Evolutionary conservation across 2,797 vertebrate species (phyloP), one percentile per base, ranked within the genome.

Genomic region (Spea hammondii): DNA sequence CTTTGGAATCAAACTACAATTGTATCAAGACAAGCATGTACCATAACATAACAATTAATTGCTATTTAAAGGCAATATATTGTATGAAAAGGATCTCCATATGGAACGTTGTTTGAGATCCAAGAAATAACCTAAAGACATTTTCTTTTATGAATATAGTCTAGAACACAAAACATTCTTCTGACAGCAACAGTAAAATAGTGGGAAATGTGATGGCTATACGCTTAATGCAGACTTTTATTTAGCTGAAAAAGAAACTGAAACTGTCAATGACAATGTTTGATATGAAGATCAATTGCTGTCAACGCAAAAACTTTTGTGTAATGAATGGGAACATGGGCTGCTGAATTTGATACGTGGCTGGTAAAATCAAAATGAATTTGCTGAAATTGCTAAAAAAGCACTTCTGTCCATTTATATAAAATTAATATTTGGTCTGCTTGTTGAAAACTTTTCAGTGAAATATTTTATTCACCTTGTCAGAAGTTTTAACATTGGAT

Each of bases 71-170:
- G 54, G 66, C 76, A 17, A 9, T 68, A 70, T 48, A 53, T n/a
- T 72, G 60, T 76, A 60, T 80, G 51, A 76, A 62, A 67, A 76
- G 51, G 51, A 65, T 69, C 68, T 60, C 60, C 67, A 72, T 67
- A 66, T n/a, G 2, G 45, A 71, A 60, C 17, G 32, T 11, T 66
- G 64, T 4, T 66, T 53, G 13, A 72, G 74, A 76, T 77, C n/a
- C 69, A 72, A 76, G 74, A 72, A 67, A 68, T 81, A 77, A 76
- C 74, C 74, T 77, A 72, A 76, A 81, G 79, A 77, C 79, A 62
- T 74, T 54, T 81, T 68, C 79, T 81, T 76, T 77, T 72, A 77
- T 76, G 74, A 72, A 60, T 69, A 60, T 65, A 66, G 68, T 76
- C 17, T 72, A 71, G 47, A 67, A 72, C 79, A 81, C 74, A 81